Evolutionary conservation across 2,797 vertebrate genomes (phyloP).

Genomic region (Mycteria americana): DNA sequence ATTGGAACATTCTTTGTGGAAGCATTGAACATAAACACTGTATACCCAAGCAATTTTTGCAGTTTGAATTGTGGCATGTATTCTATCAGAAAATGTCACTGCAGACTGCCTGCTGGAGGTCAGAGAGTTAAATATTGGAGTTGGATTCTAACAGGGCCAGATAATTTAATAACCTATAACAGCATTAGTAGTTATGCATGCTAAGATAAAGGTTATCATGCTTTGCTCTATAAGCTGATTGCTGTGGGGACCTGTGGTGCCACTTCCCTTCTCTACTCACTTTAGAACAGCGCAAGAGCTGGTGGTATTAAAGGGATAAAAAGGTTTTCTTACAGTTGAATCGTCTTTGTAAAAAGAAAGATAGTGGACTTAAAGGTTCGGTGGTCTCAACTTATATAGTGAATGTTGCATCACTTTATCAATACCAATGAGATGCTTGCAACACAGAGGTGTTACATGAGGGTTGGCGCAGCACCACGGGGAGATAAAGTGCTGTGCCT

Average conservation of each 20-base stretch:
- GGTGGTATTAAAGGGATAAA: background rate
- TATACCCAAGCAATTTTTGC: background rate
- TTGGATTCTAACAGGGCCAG: background rate
- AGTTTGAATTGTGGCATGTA: background rate
- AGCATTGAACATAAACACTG: background rate
- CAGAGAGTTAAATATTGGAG: background rate
- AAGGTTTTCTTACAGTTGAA: background rate
- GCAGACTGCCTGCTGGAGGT: background rate
- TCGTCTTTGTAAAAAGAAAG: background rate
- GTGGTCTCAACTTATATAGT: background rate
- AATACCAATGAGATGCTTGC: background rate
- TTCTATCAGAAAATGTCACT: background rate
- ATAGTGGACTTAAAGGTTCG: background rate
- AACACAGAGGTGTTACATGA: background rate
- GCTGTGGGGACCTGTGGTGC: background rate
- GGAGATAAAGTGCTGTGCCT: background rate
- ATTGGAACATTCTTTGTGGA: background rate
- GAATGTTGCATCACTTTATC: background rate
- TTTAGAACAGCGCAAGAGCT: background rate
- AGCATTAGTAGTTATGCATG: background rate
- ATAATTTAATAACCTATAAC: constrained; percentile 27
- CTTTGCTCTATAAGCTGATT: background rate
- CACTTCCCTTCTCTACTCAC: background rate
- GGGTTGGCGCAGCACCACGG: accelerated
- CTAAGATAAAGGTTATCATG: background rate